Conservation (phyloP, 1,140 invertebrate species). For the Cataglyphis hispanica region DNA sequence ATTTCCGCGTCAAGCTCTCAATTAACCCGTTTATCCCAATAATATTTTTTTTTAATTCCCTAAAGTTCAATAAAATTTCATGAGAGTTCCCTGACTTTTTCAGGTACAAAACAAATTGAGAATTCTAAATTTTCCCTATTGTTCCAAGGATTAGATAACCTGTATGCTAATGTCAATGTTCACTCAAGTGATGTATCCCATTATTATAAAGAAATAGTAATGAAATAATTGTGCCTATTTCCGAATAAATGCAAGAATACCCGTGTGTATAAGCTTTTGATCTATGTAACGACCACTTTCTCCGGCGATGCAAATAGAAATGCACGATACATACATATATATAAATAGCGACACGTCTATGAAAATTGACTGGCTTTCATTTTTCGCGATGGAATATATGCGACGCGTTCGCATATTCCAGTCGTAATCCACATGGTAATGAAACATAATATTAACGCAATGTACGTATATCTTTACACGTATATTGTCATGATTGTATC, state of each 20-base stretch:
- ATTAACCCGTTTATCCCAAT: too few relatives aligned
- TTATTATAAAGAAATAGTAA: conserved; percentile 34
- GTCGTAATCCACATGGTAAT: neutral
- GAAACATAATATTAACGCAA: conserved; percentile 8
- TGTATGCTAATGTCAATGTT: neutral
- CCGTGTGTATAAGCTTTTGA: conserved; percentile 5
- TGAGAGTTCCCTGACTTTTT: too few relatives aligned
- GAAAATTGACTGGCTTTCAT: conserved; percentile 71
- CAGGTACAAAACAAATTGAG: too few relatives aligned
- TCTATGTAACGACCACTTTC: conserved; percentile 58
- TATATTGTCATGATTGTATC: conserved; percentile 41
- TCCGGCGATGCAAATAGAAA: conserved; percentile 73
- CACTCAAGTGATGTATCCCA: neutral
- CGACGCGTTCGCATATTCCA: conserved; percentile 1
- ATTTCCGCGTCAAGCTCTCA: too few relatives aligned
- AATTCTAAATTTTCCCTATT: too few relatives aligned
- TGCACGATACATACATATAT: conserved; percentile 15
- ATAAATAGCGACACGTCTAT: conserved; percentile 59
- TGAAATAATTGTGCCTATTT: conserved; percentile 3
- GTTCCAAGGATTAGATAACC: too few relatives aligned
- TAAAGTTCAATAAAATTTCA: too few relatives aligned
- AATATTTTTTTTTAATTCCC: too few relatives aligned
- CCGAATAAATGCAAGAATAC: conserved; percentile 52
- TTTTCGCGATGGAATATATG: conserved; percentile 31
- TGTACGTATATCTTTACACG: conserved; percentile 52